Conservation (phyloP, 1,140 invertebrate genomes). For the Littorina saxatilis region DNA sequence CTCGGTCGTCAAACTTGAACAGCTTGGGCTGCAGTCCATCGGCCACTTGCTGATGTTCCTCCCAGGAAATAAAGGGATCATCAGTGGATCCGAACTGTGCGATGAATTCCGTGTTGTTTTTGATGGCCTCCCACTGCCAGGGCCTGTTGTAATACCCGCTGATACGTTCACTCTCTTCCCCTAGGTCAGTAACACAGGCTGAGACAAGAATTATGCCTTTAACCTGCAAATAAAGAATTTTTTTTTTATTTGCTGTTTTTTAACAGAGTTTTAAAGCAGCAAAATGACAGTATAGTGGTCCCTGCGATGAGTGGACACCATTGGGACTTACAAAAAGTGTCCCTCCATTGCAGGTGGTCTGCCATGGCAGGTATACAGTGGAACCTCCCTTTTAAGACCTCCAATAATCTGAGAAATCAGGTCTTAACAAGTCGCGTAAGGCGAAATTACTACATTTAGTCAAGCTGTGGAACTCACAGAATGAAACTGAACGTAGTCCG, state of each 20-base stretch:
- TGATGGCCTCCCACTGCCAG: slow-evolving; percentile 70
- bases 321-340: background rate
- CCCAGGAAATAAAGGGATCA: slow-evolving; percentile 70
- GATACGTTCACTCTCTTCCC: slow-evolving; percentile 61
- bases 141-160: slow-evolving; percentile 71
- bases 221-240: slow-evolving; percentile 42
- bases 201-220: slow-evolving; percentile 70
- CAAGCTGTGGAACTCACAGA: too few species aligned
- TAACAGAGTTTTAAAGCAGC: background rate
- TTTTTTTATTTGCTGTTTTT: background rate
- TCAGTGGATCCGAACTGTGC: slow-evolving; percentile 72
- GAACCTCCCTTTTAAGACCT: too few species aligned
- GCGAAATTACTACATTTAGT: too few species aligned
- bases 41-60: slow-evolving; percentile 65
- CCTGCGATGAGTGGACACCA: background rate
- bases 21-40: slow-evolving; percentile 58
- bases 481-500: too few species aligned
- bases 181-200: slow-evolving; percentile 68
- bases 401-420: too few species aligned
- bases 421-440: too few species aligned
- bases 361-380: too few species aligned
- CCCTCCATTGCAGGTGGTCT: too few species aligned
- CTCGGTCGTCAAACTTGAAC: slow-evolving; percentile 60
- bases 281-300: background rate
- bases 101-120: slow-evolving; percentile 56